A percentile compares a stretch with the other conserved stretches of the same genome.
Conservation (phyloP, 2,113 vertebrate species). For the Oncorhynchus tshawytscha region DNA sequence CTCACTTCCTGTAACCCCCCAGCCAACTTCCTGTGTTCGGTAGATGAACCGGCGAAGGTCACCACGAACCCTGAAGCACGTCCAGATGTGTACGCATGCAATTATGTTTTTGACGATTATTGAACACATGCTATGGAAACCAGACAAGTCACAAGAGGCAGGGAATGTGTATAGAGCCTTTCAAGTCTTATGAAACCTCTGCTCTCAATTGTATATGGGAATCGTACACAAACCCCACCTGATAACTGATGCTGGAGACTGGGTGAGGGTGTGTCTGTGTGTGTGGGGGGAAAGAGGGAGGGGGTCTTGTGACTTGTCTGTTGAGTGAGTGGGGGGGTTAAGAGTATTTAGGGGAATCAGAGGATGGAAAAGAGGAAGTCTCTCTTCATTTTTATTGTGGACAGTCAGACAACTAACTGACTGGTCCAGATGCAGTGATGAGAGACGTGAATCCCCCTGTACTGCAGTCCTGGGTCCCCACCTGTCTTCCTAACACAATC, state of each 20-base stretch:
- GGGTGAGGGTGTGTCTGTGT: neutral
- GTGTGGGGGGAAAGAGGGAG: neutral
- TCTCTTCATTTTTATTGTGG: slow-evolving; percentile 36
- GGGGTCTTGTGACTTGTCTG: neutral
- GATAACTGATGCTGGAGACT: neutral
- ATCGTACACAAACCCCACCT: neutral
- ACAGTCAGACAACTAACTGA: slow-evolving; percentile 19
- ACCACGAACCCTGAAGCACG: neutral
- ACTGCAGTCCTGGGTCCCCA: slow-evolving; percentile 31
- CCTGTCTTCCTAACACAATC: slow-evolving; percentile 69
- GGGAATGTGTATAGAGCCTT: neutral
- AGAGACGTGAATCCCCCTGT: slow-evolving; percentile 24
- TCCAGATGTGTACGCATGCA: too few species aligned
- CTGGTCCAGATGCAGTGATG: slow-evolving; percentile 54
- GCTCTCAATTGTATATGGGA: neutral
- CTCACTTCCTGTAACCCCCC: slow-evolving; percentile 23
- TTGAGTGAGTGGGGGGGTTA: slow-evolving; percentile 15
- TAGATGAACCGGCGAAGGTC: neutral
- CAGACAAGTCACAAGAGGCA: too few species aligned
- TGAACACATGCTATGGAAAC: too few species aligned
- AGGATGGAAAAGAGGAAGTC: slow-evolving; percentile 57
- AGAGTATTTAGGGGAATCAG: slow-evolving; percentile 34
- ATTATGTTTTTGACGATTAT: too few species aligned
- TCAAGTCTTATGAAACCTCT: neutral
- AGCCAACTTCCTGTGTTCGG: slow-evolving; percentile 10